phyloP scores from a whole-genome alignment of 2,113 vertebrate species.

The Rhinogobius similis region DNA sequence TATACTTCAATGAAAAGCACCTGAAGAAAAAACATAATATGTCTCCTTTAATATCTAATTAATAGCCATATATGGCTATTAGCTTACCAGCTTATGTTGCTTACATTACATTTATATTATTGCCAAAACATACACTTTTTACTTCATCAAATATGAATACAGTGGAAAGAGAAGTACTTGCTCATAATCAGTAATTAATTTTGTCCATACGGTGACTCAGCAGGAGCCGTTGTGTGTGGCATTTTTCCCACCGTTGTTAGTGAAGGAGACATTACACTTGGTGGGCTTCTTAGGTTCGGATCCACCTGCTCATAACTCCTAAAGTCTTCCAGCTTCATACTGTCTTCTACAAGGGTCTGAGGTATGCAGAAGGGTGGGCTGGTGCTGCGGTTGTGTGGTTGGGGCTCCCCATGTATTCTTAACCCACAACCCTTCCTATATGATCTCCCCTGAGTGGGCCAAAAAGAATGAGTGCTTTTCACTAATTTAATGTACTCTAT shows the following conservation, averaged over 20 bases:
- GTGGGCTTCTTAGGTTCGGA: constrained; percentile 22
- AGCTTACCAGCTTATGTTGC: no score
- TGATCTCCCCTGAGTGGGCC: neutral
- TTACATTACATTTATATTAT: no score
- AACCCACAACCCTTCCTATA: constrained; percentile 20
- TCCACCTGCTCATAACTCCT: constrained; percentile 45
- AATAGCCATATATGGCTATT: no score
- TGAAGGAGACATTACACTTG: constrained; percentile 31
- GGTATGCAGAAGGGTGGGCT: constrained; percentile 24
- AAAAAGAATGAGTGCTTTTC: constrained; percentile 18
- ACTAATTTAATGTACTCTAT: constrained; percentile 32
- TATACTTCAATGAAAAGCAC: no score
- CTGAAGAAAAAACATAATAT: no score
- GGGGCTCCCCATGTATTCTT: constrained; percentile 21
- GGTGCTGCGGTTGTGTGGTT: constrained; percentile 15
- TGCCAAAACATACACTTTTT: no score
- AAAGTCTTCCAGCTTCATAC: constrained; percentile 35
- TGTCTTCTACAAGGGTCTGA: constrained; percentile 15
- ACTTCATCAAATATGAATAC: neutral
- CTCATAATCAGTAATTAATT: neutral
- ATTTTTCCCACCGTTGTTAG: constrained; percentile 32
- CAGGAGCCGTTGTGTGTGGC: constrained; percentile 6
- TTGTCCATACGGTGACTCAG: neutral
- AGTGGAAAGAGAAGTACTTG: neutral
- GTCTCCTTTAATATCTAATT: no score